phyloP scores from a whole-genome alignment of 2,113 vertebrate species.

The Passer montanus region DNA sequence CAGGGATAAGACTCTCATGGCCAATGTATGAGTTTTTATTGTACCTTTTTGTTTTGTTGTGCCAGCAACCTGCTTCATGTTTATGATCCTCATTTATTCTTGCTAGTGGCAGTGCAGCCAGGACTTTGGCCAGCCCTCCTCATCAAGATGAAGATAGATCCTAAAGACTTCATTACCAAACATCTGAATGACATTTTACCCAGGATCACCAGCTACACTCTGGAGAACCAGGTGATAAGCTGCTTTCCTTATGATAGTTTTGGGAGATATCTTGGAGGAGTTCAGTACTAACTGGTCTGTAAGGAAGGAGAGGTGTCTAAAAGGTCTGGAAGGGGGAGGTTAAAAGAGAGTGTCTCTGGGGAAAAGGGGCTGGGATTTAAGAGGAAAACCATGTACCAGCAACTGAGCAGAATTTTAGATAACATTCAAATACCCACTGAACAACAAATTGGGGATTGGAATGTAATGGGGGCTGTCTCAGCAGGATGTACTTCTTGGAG shows the following conservation, averaged over 20 bases:
- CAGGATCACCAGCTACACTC: slow-evolving; percentile 77
- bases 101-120: slow-evolving; percentile 79
- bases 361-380: not conserved
- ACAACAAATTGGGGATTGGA: not conserved
- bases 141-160: slow-evolving; percentile 86
- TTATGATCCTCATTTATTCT: not conserved
- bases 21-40: not conserved
- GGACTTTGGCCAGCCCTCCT: slow-evolving; percentile 89
- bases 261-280: not conserved
- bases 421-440: not conserved
- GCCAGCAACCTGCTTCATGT: not conserved
- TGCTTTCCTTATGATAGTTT: not conserved
- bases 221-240: slow-evolving; percentile 80
- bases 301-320: not conserved
- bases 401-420: not conserved
- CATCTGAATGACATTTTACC: slow-evolving; percentile 85
- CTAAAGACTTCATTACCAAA: slow-evolving; percentile 84
- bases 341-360: not conserved
- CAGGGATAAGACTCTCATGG: not conserved
- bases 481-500: not conserved
- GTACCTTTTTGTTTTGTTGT: not conserved
- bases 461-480: not conserved
- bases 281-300: not conserved
- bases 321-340: not conserved
- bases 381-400: not conserved